Base-by-base conservation (phyloP, 2,888 invertebrate species). In the Uropetala carovei region DNA sequence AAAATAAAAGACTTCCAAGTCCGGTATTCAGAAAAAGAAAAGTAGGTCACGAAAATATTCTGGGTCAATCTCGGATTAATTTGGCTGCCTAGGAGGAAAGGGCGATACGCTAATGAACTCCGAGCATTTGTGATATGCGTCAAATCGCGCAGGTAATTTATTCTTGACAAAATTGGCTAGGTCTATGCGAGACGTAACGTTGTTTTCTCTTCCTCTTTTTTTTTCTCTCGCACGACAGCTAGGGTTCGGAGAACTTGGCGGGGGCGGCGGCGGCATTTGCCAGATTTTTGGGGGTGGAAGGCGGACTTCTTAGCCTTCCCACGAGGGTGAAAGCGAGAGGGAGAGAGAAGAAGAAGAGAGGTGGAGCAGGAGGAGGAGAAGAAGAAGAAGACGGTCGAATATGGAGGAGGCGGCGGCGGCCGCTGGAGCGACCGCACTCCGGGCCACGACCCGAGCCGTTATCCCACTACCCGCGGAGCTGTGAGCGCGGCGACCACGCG, bases 231-330 rank as follows among this genome's bases (percentile, higher is more conserved):
- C 22, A 43, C 11, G 7, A 0, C n/a, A 75, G 75, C 75, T 75
- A 75, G 75, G 75, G 75, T 75, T 75, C 75, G 75, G 27, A 75
- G 75, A 13, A 22, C 75, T 75, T 75, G 75, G 75, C 75, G 75
- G 75, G 75, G 75, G 75, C 75, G 75, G 75, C 75, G 75, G 27
- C 75, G 22, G 75, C 75, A 22, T 1, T 43, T 43, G 43, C 43
- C 43, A 43, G 43, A n/a, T 27, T 22, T 75, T 75, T 75, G 75
- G 75, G 85, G 58, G 85, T 22, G n/a, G 75, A 22, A 18, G 30
- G 64, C 7, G 83, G 83, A 43, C 83, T 3, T 57, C 83, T 83
- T 43, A 57, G 27, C 27, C 82, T 13, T 82, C 27, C 82, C 10
- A 27, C 18, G 18, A 64, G n/a, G 75, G 75, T 22, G 75, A 75